Evolutionary conservation across 2,888 invertebrate species (phyloP), one percentile per base, ranked within the genome.

Genomic region (Drepana falcataria): DNA sequence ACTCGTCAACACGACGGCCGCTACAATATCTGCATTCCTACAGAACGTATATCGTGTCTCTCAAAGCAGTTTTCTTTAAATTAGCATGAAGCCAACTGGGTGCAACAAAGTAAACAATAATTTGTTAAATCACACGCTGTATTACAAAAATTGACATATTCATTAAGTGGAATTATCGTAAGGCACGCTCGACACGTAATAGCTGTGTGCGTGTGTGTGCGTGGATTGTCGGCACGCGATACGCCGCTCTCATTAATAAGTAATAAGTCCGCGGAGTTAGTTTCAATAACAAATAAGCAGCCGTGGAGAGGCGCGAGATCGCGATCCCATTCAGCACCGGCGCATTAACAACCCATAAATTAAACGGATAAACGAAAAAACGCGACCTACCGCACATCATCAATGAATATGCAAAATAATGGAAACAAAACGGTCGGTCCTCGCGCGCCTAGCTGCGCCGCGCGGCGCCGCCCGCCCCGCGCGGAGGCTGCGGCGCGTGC

Each of bases 401-500:
- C 64, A 68, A 74, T 73, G 73, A 78, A 79, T 80, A 81, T 81
- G 79, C 75, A 73, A 79, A 73, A 60, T 68, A 68, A 70, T 70
- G 71, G 74, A 75, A 78, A 74, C 71, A 71, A 73, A 71, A 64
- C 64, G 64, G 62, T 58, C 63, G 64, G 65, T 59, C 63, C 61
- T 64, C 64, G 54, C 64, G 65, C 69, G 65, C 59, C 51, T 52
- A 55, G 61, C 53, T 48, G 53, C 54, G 48, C 51, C 44, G 51
- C 48, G 21, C 52, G 53, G 44, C 41, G 48, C 48, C 44, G 44
- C 44, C 48, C 49, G 48, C 51, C 44, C 9, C 9, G 44, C 44
- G 9, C 44, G 44, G 44, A 64, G 57, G 68, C 59, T 54, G 55
- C 7, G 61, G 64, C 70, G 70, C 73, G 67, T 69, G 73, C 72